Base-by-base conservation (phyloP, 2,797 vertebrate genomes). In the Echiichthys vipera region DNA sequence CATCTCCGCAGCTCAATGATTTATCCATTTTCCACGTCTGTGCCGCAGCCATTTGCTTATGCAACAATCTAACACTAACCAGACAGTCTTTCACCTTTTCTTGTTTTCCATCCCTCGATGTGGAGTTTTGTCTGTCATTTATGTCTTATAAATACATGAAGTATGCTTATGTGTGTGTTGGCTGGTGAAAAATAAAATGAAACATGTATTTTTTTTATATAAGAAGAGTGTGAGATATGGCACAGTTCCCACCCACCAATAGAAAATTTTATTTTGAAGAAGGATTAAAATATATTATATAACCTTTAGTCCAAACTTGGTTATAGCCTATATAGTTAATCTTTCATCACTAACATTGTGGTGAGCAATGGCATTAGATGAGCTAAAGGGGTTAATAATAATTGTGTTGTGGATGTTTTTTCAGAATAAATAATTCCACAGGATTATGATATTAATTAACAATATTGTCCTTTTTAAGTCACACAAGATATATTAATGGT, bases 321-420 rank as follows among this genome's bases (percentile, higher is more conserved):
- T 67, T 79, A 64, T 74, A n/a, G n/a, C n/a, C n/a, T n/a, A 61
- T 86, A 47, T 86, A 85, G 59, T 89, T 84, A 86, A 82, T 89
- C 81, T 85, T 91, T 87, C 85, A 65, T 86, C 70, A 37, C 78
- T 75, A 78, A 85, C 84, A 87, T 79, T 85, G 84, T 81, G 84
- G 77, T 82, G 84, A 86, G 49, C 72, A 84, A 81, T 84, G 81
- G 45, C 58, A 64, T 25, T 74, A 66, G 74, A 78, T 62, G 63
- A 72, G 58, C 70, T 55, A 22, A 66, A 63, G 78, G 74, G 59
- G 64, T 77, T 82, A 24, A 25, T 51, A 5, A 68, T 30, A 27
- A 27, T 71, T 39, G 37, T 45, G 6, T 2, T 25, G 30, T 47
- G 32, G 43, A 8, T 30, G 11, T 72, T 69, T 67, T n/a, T 56